Base-by-base conservation (phyloP, 2,113 vertebrate genomes). In the Polypterus senegalus region DNA sequence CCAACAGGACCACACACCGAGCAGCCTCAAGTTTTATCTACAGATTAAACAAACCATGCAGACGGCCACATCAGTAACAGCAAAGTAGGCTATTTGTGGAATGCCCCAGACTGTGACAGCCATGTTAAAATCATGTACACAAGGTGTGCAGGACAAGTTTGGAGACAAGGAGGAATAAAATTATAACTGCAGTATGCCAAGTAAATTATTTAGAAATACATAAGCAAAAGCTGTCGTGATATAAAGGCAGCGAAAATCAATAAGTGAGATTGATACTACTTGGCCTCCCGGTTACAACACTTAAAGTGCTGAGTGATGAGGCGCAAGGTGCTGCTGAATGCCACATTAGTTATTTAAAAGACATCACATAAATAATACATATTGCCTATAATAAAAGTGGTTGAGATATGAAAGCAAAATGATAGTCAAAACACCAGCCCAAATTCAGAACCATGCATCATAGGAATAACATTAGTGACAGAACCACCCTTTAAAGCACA, bases 11-110 rank as follows among this genome's bases (percentile, higher is more conserved):
- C 74, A 77, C 70, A 78, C 69, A 67, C 70, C 62, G 59, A n/a
- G 63, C n/a, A 62, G 58, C 47, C 66, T 51, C 44, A 61, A 69
- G 63, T 65, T 63, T 63, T 67, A 77, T 57, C 55, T 65, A n/a
- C 51, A 75, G 67, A 75, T 81, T 77, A 81, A 74, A 76, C 69
- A 67, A 78, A 76, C 67, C 70, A 71, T 68, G 73, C 69, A 74
- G 72, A 75, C 69, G 60, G 58, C 43, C 7, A 5, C 72, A 74
- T 73, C 67, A 62, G 69, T 78, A 69, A 65, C 70, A 70, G 57
- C 45, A 27, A 27, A 27, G 27, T 27, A 60, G 59, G 47, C 60
- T 67, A 57, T 76, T 69, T 70, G 49, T 58, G n/a, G 52, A 55
- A 67, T 48, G 54, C 70, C 57, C 55, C 57, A 62, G 59, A 70